Conservation (phyloP, 2,888 invertebrate species). For the Dichetophora obliterata region DNA sequence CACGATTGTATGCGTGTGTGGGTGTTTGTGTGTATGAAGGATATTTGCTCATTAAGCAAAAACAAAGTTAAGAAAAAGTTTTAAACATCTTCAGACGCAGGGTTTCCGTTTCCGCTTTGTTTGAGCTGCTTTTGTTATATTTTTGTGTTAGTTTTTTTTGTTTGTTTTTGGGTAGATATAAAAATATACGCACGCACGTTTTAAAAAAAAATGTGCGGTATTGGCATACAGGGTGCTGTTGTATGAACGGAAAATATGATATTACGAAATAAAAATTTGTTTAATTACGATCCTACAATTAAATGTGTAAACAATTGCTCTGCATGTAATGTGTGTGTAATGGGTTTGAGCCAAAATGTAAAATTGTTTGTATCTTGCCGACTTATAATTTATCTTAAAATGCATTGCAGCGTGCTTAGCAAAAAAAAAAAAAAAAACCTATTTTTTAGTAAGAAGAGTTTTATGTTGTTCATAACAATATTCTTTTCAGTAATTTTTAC, state of each 20-base stretch:
- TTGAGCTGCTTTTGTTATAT: slow-evolving; percentile 49
- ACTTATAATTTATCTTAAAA: no score
- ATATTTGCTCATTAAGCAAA: slow-evolving; percentile 65
- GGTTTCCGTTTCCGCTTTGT: slow-evolving; percentile 45
- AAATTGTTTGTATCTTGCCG: no score
- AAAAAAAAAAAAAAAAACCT: no score
- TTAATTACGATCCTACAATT: no score
- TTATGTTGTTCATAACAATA: no score
- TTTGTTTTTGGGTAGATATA: neutral
- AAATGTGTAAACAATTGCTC: no score
- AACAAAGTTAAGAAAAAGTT: slow-evolving; percentile 61
- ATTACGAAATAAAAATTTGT: neutral
- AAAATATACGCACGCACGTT: slow-evolving; percentile 7
- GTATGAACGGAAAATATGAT: neutral
- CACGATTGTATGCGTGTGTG: slow-evolving; percentile 42
- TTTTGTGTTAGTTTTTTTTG: slow-evolving; percentile 50
- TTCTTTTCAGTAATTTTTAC: no score
- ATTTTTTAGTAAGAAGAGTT: no score
- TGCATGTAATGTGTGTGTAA: no score
- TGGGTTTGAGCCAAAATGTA: no score
- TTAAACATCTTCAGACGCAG: slow-evolving; percentile 58
- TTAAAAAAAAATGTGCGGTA: slow-evolving; percentile 6
- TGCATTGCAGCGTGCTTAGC: no score
- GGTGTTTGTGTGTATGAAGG: slow-evolving; percentile 39
- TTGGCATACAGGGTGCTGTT: neutral